A percentile compares a stretch with the other conserved stretches of the same genome.
Conservation (phyloP, 35 echinoderm and acorn worm genomes). For the Stichopus chloronotus region DNA sequence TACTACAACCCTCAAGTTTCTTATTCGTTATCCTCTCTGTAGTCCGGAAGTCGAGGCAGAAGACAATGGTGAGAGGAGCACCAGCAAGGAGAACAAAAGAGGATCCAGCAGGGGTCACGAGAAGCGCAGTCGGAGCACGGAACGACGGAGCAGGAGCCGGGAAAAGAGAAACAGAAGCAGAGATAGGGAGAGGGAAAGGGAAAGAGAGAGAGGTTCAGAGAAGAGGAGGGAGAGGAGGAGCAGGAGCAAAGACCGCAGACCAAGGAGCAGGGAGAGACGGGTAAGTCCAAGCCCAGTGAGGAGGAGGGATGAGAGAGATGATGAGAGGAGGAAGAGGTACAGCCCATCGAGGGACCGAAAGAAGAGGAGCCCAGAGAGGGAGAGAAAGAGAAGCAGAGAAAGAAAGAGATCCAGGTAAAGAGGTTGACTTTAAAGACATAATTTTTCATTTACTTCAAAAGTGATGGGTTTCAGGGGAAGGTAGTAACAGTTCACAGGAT, state of each 20-base stretch:
- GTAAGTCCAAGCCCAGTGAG: background rate
- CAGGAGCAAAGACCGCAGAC: background rate
- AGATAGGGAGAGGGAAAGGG: background rate
- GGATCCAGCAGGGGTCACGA: background rate
- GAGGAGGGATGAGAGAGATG: background rate
- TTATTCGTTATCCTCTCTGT: background rate
- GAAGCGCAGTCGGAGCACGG: background rate
- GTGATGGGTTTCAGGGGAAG: background rate
- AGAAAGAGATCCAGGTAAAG: constrained; percentile 6
- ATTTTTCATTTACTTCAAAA: background rate
- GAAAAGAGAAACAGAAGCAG: background rate
- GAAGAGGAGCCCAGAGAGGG: background rate
- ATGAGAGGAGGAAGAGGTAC: background rate
- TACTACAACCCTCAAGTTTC: background rate
- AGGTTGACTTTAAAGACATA: background rate
- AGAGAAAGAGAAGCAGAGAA: constrained; percentile 1
- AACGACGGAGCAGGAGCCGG: background rate
- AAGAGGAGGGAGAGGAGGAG: background rate
- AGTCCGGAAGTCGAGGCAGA: background rate
- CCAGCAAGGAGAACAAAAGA: background rate
- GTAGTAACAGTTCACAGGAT: too few species aligned
- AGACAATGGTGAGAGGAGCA: background rate
- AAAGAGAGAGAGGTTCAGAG: background rate
- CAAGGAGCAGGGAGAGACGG: constrained; percentile 16
- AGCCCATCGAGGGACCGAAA: background rate